Conservation (phyloP, 1,140 invertebrate species). For the Drosophila bipectinata region DNA sequence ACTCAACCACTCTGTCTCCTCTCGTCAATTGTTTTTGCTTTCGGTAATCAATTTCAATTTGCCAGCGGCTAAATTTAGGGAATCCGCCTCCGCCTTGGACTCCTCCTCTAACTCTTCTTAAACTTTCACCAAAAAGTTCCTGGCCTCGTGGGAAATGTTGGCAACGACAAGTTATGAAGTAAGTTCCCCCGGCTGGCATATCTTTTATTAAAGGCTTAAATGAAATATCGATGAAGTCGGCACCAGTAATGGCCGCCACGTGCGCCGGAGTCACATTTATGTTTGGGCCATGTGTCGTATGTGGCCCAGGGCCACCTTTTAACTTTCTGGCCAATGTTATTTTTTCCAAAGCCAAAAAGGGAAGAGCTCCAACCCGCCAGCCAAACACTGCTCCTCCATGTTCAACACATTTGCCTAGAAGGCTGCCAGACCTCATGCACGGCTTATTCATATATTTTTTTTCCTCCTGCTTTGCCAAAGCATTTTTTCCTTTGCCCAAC, state of each 20-base stretch:
- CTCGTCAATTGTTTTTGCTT: slow-evolving; percentile 38
- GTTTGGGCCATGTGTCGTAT: slow-evolving; percentile 32
- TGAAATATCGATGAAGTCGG: slow-evolving; percentile 54
- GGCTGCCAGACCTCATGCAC: slow-evolving; percentile 46
- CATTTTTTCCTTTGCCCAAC: slow-evolving; percentile 11
- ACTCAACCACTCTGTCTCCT: not conserved
- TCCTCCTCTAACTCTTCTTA: not conserved
- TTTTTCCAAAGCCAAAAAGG: slow-evolving; percentile 31
- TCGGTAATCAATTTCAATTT: slow-evolving; percentile 60
- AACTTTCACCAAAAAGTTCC: slow-evolving; percentile 10
- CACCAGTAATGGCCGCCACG: slow-evolving; percentile 36
- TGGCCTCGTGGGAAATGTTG: slow-evolving; percentile 24
- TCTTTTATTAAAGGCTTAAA: slow-evolving; percentile 46
- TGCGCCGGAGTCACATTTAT: slow-evolving; percentile 9
- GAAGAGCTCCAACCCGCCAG: slow-evolving; percentile 9
- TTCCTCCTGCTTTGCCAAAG: slow-evolving; percentile 1
- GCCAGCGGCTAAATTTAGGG: slow-evolving; percentile 19
- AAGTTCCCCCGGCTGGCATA: slow-evolving; percentile 11
- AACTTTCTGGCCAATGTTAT: slow-evolving; percentile 46
- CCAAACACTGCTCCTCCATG: slow-evolving; percentile 26
- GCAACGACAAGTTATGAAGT: slow-evolving; percentile 38
- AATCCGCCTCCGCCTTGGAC: slow-evolving; percentile 3
- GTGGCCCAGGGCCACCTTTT: slow-evolving; percentile 47
- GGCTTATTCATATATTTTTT: slow-evolving; percentile 54
- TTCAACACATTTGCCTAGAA: slow-evolving; percentile 60